Percentiles rank a stretch among this genome's conserved stretches.
Conservation (phyloP, 2,888 invertebrate species). For the Allacma fusca region DNA sequence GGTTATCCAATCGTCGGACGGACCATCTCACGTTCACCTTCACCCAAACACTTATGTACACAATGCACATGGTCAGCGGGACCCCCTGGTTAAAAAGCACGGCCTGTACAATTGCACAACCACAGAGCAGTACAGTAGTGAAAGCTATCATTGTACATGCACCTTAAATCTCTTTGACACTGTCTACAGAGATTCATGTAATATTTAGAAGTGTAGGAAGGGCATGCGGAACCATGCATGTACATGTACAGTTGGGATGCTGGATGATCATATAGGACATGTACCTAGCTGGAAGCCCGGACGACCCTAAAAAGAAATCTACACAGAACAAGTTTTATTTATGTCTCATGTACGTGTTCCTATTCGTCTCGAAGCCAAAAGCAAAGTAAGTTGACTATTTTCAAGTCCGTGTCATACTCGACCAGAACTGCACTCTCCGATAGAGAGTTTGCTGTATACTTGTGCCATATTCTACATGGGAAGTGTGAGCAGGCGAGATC, state of each 20-base stretch:
- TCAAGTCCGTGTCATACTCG: constrained; percentile 17
- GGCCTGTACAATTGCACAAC: not conserved
- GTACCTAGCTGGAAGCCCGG: too few relatives aligned
- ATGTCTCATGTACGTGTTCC: constrained; percentile 18
- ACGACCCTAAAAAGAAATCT: not conserved
- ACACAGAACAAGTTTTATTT: constrained; percentile 28
- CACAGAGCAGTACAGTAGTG: not conserved
- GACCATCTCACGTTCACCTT: not conserved
- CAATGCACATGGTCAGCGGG: not conserved
- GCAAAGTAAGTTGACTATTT: constrained; percentile 32
- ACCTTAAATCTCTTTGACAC: constrained; percentile 6
- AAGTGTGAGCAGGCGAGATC: not conserved
- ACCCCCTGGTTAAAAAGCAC: not conserved
- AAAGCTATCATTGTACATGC: not conserved
- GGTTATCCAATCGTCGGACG: not conserved
- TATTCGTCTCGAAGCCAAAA: constrained; percentile 12
- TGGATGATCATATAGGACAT: too few relatives aligned
- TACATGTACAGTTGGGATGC: too few relatives aligned
- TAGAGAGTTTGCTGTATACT: constrained; percentile 8
- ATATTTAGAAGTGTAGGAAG: not conserved
- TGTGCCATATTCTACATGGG: too few relatives aligned
- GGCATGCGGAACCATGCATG: too few relatives aligned
- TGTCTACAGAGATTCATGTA: constrained; percentile 7
- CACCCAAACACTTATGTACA: not conserved
- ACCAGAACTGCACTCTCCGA: not conserved